Base-by-base conservation (phyloP, 2,113 vertebrate genomes). In the Smithornis capensis region DNA sequence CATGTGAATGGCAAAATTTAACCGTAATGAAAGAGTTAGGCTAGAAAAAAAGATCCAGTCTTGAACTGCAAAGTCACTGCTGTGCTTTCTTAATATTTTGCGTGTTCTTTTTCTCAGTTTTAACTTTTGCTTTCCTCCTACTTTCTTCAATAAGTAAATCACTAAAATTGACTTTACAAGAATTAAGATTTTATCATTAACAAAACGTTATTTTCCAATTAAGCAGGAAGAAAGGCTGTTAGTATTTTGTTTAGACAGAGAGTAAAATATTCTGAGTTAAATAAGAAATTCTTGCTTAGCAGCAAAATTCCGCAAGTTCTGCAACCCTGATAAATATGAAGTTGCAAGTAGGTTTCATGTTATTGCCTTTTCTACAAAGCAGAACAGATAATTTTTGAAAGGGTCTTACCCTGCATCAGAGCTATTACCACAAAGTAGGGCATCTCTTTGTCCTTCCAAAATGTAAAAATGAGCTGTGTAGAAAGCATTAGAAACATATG, bases 371-470 rank as follows among this genome's bases (percentile, higher is more conserved):
- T 65, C 40, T 70, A 74, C 14, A 77, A n/a, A 96, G 92, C 22
- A 25, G 17, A 40, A 38, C 45, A 37, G 55, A 47, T 55, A 52
- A 70, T 44, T 94, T 94, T 57, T 90, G 28, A 57, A 60, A 83
- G 24, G 52, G 33, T 38, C 98, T 99, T 98, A 99, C 99, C 99
- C 99, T 86, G 99, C 98, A 97, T 98, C 98, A 92, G 96, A 98
- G 93, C 97, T 97, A 62, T 98, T 98, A 85, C 99, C 99, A 98
- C 99, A 99, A 81, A 99, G 98, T 95, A 99, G 96, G 80, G 99
- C 97, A 96, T 99, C 98, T 92, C 89, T 97, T 92, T 98, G 98
- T 84, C 97, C 98, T 96, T 98, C 97, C 97, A 98, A 96, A 97
- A 97, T 84, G 93, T 98, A 98, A 97, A 98, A 98, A 88, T 98